Base-by-base conservation (phyloP, 2,797 vertebrate species). In the Sebastolobus alascanus region DNA sequence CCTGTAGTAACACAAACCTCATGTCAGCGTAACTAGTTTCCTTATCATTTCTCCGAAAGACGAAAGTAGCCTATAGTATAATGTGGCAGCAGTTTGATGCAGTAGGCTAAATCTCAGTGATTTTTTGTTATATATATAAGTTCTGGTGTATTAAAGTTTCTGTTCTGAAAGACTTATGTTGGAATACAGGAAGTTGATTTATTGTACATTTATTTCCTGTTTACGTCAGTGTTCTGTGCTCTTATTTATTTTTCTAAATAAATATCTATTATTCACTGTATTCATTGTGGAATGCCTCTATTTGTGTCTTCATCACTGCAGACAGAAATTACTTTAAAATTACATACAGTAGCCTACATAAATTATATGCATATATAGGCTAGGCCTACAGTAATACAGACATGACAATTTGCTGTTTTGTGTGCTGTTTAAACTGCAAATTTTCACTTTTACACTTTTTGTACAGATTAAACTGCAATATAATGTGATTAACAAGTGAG, bases 191-290 rank as follows among this genome's bases (percentile, higher is more conserved):
- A 68, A 54, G 37, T 54, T 50, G 68, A 10, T 54, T 65, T 61
- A 55, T 58, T 81, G 68, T 83, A 27, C 11, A 40, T 60, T 29
- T 79, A n/a, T 82, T 67, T 73, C 67, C 27, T 73, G 65, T 79
- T 85, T 33, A 76, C 40, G 8, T 85, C 38, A 68, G 35, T 88
- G 83, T 85, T 25, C 25, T 25, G 25, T 76, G n/a, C 22, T 83
- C 10, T 73, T 84, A 63, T 87, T 90, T 90, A 81, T 87, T 90
- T 88, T 89, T 91, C 31, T 86, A 81, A 90, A 90, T 89, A 89
- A 88, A 90, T 68, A 67, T 58, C 14, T 83, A 22, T 73, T 78
- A 60, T 64, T 89, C 38, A 74, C 43, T 71, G 66, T 68, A 3
- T 37, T 60, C 22, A 27, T n/a, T 61, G 46, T 74, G 60, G 4